Conservation (phyloP, 2,113 vertebrate species). For the Rynchops niger region DNA sequence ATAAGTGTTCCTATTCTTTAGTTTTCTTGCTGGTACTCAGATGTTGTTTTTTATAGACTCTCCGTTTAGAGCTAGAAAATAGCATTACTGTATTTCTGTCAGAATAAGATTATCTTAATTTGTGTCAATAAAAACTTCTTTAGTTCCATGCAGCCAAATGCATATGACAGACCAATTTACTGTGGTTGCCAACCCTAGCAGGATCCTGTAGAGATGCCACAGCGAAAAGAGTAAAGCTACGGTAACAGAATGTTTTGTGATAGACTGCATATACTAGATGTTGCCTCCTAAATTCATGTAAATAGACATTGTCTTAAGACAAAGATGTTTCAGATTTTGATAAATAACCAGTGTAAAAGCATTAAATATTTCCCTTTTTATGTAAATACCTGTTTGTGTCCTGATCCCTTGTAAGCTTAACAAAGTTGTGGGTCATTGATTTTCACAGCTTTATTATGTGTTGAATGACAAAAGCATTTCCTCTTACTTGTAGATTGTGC, state of each 20-base stretch:
- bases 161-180: neutral
- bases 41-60: neutral
- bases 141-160: neutral
- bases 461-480: slow-evolving; percentile 3
- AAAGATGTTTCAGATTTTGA: neutral
- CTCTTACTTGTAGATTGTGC: neutral
- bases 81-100: neutral
- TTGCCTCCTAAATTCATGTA: neutral
- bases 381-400: neutral
- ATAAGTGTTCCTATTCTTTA: neutral
- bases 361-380: neutral
- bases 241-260: neutral
- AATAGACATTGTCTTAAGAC: neutral
- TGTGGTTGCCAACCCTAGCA: neutral
- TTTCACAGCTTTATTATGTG: neutral
- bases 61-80: too few relatives aligned
- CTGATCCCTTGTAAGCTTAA: neutral
- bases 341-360: neutral
- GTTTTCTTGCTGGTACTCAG: neutral
- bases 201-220: neutral
- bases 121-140: neutral
- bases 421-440: neutral
- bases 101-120: neutral
- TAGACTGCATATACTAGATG: neutral
- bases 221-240: neutral